Evolutionary conservation across 2,113 vertebrate genomes (phyloP).

Genomic region (Henicopernis longicauda): DNA sequence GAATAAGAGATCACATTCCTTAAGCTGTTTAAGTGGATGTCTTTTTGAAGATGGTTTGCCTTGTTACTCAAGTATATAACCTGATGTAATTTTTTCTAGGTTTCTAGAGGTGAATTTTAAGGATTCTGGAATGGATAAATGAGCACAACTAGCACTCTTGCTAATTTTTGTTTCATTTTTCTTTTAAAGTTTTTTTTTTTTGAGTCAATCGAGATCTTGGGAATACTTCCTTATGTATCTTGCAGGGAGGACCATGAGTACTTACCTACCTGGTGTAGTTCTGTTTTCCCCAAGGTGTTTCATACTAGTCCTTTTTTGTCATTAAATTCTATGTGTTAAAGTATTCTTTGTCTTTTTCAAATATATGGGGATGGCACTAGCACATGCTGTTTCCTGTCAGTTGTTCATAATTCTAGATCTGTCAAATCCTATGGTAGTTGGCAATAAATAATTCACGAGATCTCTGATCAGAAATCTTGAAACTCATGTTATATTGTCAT

Average conservation of each 20-base stretch:
- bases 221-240: neutral
- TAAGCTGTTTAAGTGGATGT: neutral
- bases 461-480: neutral
- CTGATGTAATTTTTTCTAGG: neutral
- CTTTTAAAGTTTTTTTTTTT: neutral
- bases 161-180: neutral
- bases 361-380: neutral
- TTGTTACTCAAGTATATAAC: neutral
- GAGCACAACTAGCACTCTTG: neutral
- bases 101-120: neutral
- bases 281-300: neutral
- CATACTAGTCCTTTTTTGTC: neutral
- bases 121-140: neutral
- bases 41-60: neutral
- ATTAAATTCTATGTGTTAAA: neutral
- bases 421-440: neutral
- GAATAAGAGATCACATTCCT: neutral
- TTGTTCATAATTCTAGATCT: neutral
- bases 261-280: neutral
- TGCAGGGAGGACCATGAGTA: neutral
- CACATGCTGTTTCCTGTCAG: neutral
- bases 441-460: neutral
- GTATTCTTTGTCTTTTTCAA: neutral
- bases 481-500: neutral
- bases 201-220: neutral